Percentiles rank a stretch among this genome's conserved stretches.
Conservation (phyloP, 35 echinoderm and acorn worm genomes). For the Hemicentrotus pulcherrimus region DNA sequence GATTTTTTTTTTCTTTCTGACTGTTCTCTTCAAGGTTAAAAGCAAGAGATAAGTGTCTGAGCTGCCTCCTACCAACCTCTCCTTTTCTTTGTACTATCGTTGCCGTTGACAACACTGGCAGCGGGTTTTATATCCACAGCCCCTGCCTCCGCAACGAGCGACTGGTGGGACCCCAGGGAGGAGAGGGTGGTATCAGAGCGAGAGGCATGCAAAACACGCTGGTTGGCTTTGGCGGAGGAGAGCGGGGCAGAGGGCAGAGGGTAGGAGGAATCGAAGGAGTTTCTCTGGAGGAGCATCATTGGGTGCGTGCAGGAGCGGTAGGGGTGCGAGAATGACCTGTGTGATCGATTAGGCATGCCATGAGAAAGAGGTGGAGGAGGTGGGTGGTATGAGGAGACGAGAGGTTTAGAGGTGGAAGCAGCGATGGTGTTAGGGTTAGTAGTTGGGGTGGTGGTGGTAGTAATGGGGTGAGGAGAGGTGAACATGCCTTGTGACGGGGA, state of each 20-base stretch:
- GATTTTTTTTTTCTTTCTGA: background rate
- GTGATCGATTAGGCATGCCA: background rate
- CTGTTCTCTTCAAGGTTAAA: background rate
- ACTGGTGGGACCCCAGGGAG: background rate
- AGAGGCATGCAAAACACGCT: conserved; percentile 17
- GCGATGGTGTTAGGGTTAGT: background rate
- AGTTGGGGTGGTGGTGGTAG: background rate
- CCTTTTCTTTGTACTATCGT: background rate
- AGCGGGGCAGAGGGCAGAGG: background rate
- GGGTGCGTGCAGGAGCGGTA: conserved; percentile 39
- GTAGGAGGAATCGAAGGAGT: background rate
- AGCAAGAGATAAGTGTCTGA: background rate
- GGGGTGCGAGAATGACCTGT: background rate
- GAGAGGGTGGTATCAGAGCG: conserved; percentile 27
- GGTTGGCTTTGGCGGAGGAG: background rate
- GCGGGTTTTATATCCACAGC: background rate
- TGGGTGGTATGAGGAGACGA: background rate
- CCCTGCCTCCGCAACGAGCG: background rate
- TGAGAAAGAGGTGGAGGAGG: conserved; percentile 8
- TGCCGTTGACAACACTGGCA: background rate
- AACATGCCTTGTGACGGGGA: conserved; percentile 42
- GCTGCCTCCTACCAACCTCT: conserved; percentile 21
- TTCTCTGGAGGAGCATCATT: background rate
- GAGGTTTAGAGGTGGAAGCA: background rate
- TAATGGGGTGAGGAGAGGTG: background rate